Evolutionary conservation across 2,113 vertebrate species (phyloP).

Genomic region (Girardinichthys multiradiatus): DNA sequence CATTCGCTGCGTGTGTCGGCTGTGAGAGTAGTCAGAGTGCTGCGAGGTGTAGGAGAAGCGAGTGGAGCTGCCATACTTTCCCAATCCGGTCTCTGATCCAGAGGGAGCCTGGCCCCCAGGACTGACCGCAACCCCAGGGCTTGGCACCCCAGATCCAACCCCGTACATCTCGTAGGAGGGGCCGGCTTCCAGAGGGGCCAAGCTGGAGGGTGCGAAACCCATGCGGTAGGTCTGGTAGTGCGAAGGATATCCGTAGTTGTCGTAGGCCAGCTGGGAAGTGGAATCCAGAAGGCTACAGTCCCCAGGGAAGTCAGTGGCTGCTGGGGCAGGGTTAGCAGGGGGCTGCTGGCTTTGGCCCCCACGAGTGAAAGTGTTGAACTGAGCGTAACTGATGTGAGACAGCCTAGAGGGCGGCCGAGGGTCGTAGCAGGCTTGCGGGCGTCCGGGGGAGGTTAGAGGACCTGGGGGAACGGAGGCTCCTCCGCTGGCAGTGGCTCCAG

Average conservation of each 20-base stretch:
- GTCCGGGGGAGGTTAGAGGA: slow-evolving; percentile 79
- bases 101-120: slow-evolving; percentile 67
- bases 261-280: slow-evolving; percentile 88
- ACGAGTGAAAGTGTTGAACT: slow-evolving; percentile 90
- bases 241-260: slow-evolving; percentile 88
- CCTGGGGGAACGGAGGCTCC: slow-evolving; percentile 79
- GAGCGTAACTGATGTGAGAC: slow-evolving; percentile 94
- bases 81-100: slow-evolving; percentile 80
- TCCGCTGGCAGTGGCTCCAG: slow-evolving; percentile 75
- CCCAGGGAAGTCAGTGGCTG: slow-evolving; percentile 76
- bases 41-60: slow-evolving; percentile 96
- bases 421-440: slow-evolving; percentile 86
- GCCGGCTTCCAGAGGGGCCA: slow-evolving; percentile 80
- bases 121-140: slow-evolving; percentile 51
- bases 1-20: slow-evolving; percentile 94
- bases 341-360: slow-evolving; percentile 78
- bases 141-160: slow-evolving; percentile 71
- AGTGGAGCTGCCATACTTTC: slow-evolving; percentile 88
- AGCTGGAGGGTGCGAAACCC: slow-evolving; percentile 86
- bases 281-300: slow-evolving; percentile 85
- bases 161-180: slow-evolving; percentile 83
- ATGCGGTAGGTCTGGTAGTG: slow-evolving; percentile 87
- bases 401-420: slow-evolving; percentile 89
- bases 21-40: slow-evolving; percentile 94
- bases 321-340: slow-evolving; percentile 65